Base-by-base conservation (phyloP, 2,797 vertebrate genomes). In the Gymnothorax javanicus region DNA sequence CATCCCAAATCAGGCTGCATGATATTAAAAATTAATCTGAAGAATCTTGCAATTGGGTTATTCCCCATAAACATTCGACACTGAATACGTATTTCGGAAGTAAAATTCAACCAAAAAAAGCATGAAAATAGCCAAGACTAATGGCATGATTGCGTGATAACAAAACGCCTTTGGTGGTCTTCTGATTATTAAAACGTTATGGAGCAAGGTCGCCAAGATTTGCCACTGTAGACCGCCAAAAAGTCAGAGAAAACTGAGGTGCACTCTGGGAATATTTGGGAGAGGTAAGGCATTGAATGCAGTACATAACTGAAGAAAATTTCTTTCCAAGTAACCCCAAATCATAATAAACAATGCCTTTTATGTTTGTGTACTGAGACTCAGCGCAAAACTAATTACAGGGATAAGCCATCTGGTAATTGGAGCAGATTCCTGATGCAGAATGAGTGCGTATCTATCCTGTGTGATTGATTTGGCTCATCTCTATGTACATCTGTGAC, bases 201-300 rank as follows among this genome's bases (percentile, higher is more conserved):
- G 12, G 52, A 81, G 77, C 0, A 52, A 54, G 50, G 25, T 13
- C 50, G 15, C 6, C n/a, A 23, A 54, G 56, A 81, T 11, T 54
- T 20, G 15, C 33, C 43, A 7, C 73, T 50, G 6, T 7, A 5
- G 33, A 50, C 7, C 2, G 77, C 20, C 52, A 56, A 1, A 11
- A 52, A 52, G 56, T 54, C n/a, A 6, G 25, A 9, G 77, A 54
- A 77, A 77, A 7, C 17, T 33, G 81, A 33, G 87, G 90, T 85
- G 88, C 77, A 90, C 69, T 87, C 83, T 89, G 88, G 71, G 91
- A 90, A 92, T 90, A 89, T 8, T 89, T 84, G 90, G 89, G 88
- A 69, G 86, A 91, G 86, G 88, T 88, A 91, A 92, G 92, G 91
- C 86, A 91, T 90, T 89, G 90, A 89, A 90, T 83, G 87, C 88